Conservation (phyloP, 92 coral and sea anemone species). For the Scolanthus callimorphus region DNA sequence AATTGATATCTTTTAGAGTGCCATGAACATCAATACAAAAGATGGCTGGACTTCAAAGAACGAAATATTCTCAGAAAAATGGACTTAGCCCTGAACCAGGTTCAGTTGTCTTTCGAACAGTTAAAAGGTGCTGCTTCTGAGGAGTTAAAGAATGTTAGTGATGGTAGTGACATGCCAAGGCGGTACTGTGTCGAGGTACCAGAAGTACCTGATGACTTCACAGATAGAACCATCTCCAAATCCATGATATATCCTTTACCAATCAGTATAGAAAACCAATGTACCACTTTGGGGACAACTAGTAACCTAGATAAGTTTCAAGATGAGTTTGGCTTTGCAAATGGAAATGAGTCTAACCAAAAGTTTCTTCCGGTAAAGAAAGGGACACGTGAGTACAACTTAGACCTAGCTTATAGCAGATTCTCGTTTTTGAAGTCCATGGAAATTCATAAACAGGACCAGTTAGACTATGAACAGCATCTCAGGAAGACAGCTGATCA, state of each 20-base stretch:
- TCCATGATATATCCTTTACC: conserved; percentile 20
- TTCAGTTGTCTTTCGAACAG: too few species aligned
- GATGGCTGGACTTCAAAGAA: too few species aligned
- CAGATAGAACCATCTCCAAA: conserved; percentile 3
- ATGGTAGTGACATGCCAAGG: neutral
- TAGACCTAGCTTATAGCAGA: conserved; percentile 28
- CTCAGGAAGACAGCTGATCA: conserved; percentile 13
- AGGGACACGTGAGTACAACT: conserved; percentile 13
- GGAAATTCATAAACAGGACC: conserved; percentile 26
- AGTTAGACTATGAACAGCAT: conserved; percentile 8
- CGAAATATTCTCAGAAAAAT: too few species aligned
- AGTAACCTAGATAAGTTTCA: conserved; percentile 16
- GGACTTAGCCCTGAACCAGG: too few species aligned
- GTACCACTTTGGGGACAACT: conserved; percentile 25
- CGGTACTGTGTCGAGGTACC: conserved; percentile 11
- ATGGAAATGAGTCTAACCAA: neutral
- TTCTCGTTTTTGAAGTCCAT: conserved; percentile 32
- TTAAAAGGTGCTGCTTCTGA: too few species aligned
- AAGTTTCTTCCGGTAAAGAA: conserved; percentile 28
- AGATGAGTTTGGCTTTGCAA: conserved; percentile 16
- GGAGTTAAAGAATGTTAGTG: too few species aligned
- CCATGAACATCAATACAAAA: too few species aligned
- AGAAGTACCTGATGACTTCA: conserved; percentile 21
- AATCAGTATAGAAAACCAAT: conserved; percentile 24
- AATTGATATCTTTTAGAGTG: too few species aligned